Evolutionary conservation across 2,888 invertebrate species (phyloP), one percentile per base, ranked within the genome.

Genomic region (Cerceris rybyensis): DNA sequence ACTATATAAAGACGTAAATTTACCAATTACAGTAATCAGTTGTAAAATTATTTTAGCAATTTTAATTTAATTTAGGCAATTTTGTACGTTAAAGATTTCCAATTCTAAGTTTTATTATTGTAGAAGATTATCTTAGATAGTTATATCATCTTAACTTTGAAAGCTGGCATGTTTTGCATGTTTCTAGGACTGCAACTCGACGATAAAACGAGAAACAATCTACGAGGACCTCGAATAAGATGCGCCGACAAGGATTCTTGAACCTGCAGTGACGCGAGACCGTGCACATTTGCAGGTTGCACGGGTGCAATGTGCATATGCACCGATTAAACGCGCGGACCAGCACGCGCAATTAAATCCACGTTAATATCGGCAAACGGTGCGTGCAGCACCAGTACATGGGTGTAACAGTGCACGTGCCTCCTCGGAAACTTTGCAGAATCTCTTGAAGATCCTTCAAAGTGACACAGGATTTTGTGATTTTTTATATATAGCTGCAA

Each of bases 321-420:
- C 17, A 54, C 49, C 76, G 84, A 84, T 87, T 86, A 79, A 84
- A 86, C 73, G 77, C 73, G 77, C 71, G 59, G 76, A 76, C 64
- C 78, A 78, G 76, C 85, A 88, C 88, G 88, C 82, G 74, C 86
- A 88, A 89, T 89, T 89, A 88, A 88, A 84, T 75, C 64, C 76
- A 70, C 88, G 88, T 89, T 89, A 88, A 89, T 88, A 89, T 88
- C 85, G 86, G 78, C 78, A 89, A 89, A 89, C 88, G 89, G 79
- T 80, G 82, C 84, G 80, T 84, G 79, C 46, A 28, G 55, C 14
- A 16, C 59, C 52, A 61, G 16, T 46, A 60, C 73, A 69, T 68
- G 63, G 60, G 66, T 39, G 55, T 49, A 16, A 17, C 41, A 16
- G 16, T 41, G 43, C 55, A 14, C 41, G 52, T 67, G 42, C 28